Evolutionary conservation across 1,140 invertebrate species (phyloP).

Genomic region (Cyclina sinensis): DNA sequence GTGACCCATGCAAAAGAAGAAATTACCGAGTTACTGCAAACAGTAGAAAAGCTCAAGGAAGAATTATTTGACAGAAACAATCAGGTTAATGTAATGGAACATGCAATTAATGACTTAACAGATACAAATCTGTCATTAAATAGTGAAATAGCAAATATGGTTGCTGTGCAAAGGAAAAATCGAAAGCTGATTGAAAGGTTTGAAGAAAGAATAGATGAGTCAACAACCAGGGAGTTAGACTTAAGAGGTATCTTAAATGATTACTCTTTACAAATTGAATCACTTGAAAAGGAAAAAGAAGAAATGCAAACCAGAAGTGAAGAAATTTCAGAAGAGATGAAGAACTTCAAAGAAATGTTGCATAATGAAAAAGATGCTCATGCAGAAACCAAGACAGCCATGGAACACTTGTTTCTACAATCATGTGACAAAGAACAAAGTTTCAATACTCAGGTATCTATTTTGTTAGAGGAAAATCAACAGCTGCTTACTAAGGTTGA

Average conservation of each 20-base stretch:
- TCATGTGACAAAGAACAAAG: background rate
- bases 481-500: background rate
- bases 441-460: background rate
- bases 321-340: background rate
- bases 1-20: slow-evolving; percentile 8
- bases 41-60: background rate
- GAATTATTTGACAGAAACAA: background rate
- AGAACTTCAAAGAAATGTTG: slow-evolving; percentile 23
- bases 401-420: slow-evolving; percentile 39
- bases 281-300: slow-evolving; percentile 18
- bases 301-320: background rate
- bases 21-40: background rate
- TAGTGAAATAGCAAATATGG: background rate
- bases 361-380: slow-evolving; percentile 63
- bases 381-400: slow-evolving; percentile 47
- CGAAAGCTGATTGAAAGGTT: background rate
- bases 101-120: background rate
- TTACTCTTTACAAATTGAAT: slow-evolving; percentile 51
- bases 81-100: background rate
- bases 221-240: slow-evolving; percentile 39
- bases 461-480: slow-evolving; percentile 30
- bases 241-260: slow-evolving; percentile 36
- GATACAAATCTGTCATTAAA: slow-evolving; percentile 2
- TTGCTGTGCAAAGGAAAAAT: background rate
- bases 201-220: slow-evolving; percentile 58